These are phyloP conservation scores for Lutjanus argentimaculatus DNA, from an alignment of 2,797 vertebrate species.

Conservation along the genomic window DNA sequence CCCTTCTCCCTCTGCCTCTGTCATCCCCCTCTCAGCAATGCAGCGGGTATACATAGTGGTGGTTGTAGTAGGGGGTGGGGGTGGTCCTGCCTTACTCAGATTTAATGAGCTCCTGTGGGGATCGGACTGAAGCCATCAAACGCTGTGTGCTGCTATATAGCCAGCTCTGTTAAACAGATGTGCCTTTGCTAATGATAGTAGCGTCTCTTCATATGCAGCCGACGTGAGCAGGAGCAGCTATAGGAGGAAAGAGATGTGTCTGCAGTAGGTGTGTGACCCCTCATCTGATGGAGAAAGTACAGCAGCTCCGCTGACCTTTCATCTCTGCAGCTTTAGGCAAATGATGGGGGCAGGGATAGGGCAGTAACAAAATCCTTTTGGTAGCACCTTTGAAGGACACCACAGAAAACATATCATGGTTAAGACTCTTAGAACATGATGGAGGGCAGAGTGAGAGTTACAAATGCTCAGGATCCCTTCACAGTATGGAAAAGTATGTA, in stretches of 20 bases:
- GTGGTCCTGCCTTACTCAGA: slow-evolving; percentile 74
- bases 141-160: slow-evolving; percentile 53
- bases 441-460: slow-evolving; percentile 9
- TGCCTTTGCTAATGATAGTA: slow-evolving; percentile 68
- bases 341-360: slow-evolving; percentile 3
- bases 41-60: slow-evolving; percentile 45
- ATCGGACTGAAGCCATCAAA: slow-evolving; percentile 78
- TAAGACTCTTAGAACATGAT: slow-evolving; percentile 7
- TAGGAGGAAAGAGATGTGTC: slow-evolving; percentile 29
- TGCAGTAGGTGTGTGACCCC: slow-evolving; percentile 28
- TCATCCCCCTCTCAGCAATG: slow-evolving; percentile 44
- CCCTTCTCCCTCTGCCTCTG: slow-evolving; percentile 24
- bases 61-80: slow-evolving; percentile 67
- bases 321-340: slow-evolving; percentile 40
- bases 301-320: slow-evolving; percentile 43
- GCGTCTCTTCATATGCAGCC: slow-evolving; percentile 45
- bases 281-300: slow-evolving; percentile 19
- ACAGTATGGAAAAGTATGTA: too few relatives aligned
- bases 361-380: slow-evolving; percentile 37
- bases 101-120: slow-evolving; percentile 87
- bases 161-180: slow-evolving; percentile 74
- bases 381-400: slow-evolving; percentile 2
- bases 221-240: slow-evolving; percentile 29
- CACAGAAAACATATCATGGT: slow-evolving; percentile 14
- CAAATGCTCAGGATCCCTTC: not conserved